phyloP scores from a whole-genome alignment of 1,140 invertebrate genomes.

The Habropoda laboriosa region DNA sequence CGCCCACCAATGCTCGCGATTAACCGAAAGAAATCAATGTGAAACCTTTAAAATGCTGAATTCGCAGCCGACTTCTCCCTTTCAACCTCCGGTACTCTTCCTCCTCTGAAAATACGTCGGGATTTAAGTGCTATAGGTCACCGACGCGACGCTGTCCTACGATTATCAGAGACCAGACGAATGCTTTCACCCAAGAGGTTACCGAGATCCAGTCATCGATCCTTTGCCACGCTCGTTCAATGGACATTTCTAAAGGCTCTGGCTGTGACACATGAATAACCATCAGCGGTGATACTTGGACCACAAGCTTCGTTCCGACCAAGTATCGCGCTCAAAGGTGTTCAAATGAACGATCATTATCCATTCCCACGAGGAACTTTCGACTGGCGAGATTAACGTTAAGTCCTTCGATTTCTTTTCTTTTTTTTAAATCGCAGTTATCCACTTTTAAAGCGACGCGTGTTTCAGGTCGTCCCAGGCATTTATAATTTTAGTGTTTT shows the following conservation, averaged over 20 bases:
- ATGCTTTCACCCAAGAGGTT: slow-evolving; percentile 17
- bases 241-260: slow-evolving; percentile 26
- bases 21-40: background rate
- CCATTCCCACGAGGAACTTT: background rate
- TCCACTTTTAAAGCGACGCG: too few relatives aligned
- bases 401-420: background rate
- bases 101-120: background rate
- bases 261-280: slow-evolving; percentile 55
- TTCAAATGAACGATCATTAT: slow-evolving; percentile 33
- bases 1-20: background rate
- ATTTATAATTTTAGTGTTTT: too few relatives aligned
- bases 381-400: too few relatives aligned
- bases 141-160: slow-evolving; percentile 1
- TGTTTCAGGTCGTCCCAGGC: too few relatives aligned
- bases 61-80: background rate
- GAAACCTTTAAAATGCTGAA: background rate
- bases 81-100: background rate
- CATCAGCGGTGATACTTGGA: slow-evolving; percentile 23
- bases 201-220: slow-evolving; percentile 33
- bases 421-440: too few relatives aligned
- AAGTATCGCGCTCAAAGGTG: slow-evolving; percentile 22
- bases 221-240: slow-evolving; percentile 5
- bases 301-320: slow-evolving; percentile 16
- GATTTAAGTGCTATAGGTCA: slow-evolving; percentile 19
- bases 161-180: slow-evolving; percentile 23